phyloP scores from a whole-genome alignment of 2,888 invertebrate genomes.

The Acanthosepion lycidas region DNA sequence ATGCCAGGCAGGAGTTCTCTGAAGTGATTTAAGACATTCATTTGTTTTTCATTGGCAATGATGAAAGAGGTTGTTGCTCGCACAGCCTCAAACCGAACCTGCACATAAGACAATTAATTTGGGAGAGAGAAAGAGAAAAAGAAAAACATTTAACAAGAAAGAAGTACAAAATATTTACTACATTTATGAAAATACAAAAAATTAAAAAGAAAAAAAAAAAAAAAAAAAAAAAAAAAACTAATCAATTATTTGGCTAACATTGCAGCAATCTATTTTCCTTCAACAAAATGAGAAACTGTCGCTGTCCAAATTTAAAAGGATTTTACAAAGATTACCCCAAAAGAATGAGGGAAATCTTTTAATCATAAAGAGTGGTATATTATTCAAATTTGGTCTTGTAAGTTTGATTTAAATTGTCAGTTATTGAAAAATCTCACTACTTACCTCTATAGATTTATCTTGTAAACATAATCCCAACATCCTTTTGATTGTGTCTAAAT shows the following conservation, averaged over 20 bases:
- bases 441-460: slow-evolving; percentile 82
- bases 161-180: no score
- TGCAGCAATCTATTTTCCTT: no score
- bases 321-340: no score
- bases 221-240: neutral
- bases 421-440: slow-evolving; percentile 47
- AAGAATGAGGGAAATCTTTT: no score
- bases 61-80: slow-evolving; percentile 83
- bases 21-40: slow-evolving; percentile 90
- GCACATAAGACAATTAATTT: slow-evolving; percentile 51
- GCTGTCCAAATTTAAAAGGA: no score
- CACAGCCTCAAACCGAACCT: slow-evolving; percentile 77
- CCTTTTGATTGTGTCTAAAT: slow-evolving; percentile 93
- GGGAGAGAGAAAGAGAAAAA: neutral
- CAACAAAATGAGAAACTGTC: no score
- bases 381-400: no score
- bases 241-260: no score
- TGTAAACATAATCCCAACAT: slow-evolving; percentile 90
- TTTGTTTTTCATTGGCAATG: slow-evolving; percentile 92
- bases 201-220: neutral
- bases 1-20: slow-evolving; percentile 84
- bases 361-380: no score
- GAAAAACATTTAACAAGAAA: no score
- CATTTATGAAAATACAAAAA: neutral
- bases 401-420: no score